Evolutionary conservation across 2,888 invertebrate genomes (phyloP).

Genomic region (Caenorhabditis wallacei): DNA sequence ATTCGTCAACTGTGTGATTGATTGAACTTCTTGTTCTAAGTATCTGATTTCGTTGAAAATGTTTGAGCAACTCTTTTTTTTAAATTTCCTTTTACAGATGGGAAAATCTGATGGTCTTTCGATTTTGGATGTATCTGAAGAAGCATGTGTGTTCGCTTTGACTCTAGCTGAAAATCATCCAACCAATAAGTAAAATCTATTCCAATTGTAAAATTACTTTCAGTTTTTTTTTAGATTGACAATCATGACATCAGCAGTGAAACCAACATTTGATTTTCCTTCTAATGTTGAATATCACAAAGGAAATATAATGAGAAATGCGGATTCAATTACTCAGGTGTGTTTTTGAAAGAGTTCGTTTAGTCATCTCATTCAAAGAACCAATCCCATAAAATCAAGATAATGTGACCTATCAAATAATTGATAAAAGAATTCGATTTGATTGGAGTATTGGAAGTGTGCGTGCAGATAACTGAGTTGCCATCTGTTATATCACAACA

Average conservation of each 20-base stretch:
- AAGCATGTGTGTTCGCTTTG: constrained; percentile 73
- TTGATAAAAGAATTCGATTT: constrained; percentile 17
- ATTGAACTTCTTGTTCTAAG: too few species aligned
- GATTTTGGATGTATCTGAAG: constrained; percentile 76
- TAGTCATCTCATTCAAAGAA: background rate
- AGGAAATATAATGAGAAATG: constrained; percentile 54
- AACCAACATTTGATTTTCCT: constrained; percentile 72
- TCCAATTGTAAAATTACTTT: background rate
- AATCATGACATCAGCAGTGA: constrained; percentile 62
- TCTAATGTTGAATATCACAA: constrained; percentile 70
- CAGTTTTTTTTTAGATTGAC: constrained; percentile 60
- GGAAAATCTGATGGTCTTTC: constrained; percentile 70
- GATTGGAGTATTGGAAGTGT: constrained; percentile 25
- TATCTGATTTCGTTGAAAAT: too few species aligned
- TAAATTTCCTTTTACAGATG: constrained; percentile 56
- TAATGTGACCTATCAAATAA: constrained; percentile 55
- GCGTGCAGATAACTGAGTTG: constrained; percentile 45
- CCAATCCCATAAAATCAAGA: constrained; percentile 48
- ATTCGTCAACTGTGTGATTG: too few species aligned
- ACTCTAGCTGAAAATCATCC: constrained; percentile 74
- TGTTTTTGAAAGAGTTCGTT: constrained; percentile 18
- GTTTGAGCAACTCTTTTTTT: too few species aligned
- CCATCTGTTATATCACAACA: constrained; percentile 60
- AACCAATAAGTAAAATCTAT: constrained; percentile 65
- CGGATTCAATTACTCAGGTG: constrained; percentile 56